Base-by-base conservation (phyloP, 2,888 invertebrate genomes). In the Brachylomia viminalis region DNA sequence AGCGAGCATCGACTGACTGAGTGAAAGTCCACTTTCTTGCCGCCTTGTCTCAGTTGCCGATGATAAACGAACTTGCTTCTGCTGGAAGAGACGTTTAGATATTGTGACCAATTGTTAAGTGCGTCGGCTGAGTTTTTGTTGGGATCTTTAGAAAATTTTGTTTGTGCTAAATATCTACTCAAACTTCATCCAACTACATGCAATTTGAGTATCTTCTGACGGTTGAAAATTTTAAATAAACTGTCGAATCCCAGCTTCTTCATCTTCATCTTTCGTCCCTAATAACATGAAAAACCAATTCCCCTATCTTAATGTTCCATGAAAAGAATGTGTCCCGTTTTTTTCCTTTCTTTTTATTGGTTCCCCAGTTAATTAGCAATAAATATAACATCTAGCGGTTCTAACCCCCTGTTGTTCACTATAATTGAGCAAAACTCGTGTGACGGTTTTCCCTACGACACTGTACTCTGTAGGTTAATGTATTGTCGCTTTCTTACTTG, bases 1-100 rank as follows among this genome's bases (percentile, higher is more conserved):
- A 95, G 94, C 92, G 91, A 91, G 92, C 94, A 93, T 95, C 94
- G 92, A 91, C 90, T 95, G 94, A 93, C 93, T 91, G 86, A 95
- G 96, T 94, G 96, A 96, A 96, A 96, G 96, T 96, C 87, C 92
- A 94, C 96, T 95, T 96, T 96, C 96, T 93, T 96, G 86, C 91
- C 88, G 91, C 89, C 92, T 92, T 93, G 93, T 94, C 92, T 92
- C 92, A 90, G 87, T 90, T 88, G 87, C 73, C 80, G 81, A 87
- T 89, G 91, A 90, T 88, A 88, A 91, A 90, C 90, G 85, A 87
- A 90, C 89, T 76, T 77, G 79, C 79, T 79, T 75, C 78, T 70
- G 82, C 94, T 95, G 85, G 95, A 95, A 92, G 92, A 83, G 93
- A 77, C 87, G 83, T 72, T 78, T 68, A 67, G 54, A 70, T 76